Evolutionary conservation across 2,113 vertebrate species (phyloP).

Genomic region (Mesoclemmys tuberculata): DNA sequence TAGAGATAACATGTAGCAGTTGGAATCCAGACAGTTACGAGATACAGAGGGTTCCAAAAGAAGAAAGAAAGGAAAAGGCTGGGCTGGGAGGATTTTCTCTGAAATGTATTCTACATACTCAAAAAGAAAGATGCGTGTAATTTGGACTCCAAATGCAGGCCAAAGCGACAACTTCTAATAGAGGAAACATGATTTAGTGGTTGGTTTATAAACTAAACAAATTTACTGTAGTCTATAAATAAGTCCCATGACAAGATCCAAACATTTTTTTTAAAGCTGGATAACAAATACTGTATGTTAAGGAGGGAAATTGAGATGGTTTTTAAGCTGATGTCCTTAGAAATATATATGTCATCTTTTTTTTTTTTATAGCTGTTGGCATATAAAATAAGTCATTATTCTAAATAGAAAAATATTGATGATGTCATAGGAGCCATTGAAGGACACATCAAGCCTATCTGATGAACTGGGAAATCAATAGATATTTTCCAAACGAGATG

Average conservation of each 20-base stretch:
- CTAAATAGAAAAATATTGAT: conserved; percentile 87
- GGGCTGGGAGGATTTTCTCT: conserved; percentile 49
- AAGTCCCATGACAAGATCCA: conserved; percentile 77
- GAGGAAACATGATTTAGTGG: conserved; percentile 80
- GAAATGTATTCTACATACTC: conserved; percentile 77
- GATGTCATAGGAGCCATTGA: conserved; percentile 82
- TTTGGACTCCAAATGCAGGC: conserved; percentile 77
- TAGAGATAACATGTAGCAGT: conserved; percentile 51
- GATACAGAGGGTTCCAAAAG: conserved; percentile 6
- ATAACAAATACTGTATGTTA: conserved; percentile 79
- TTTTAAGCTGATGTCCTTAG: conserved; percentile 76
- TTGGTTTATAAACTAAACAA: conserved; percentile 78
- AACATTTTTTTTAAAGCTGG: conserved; percentile 73
- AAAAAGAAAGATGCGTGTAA: conserved; percentile 76
- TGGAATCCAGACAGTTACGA: conserved; percentile 26
- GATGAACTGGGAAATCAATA: conserved; percentile 84
- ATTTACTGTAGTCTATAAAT: conserved; percentile 82
- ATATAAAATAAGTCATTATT: conserved; percentile 86
- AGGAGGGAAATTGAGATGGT: conserved; percentile 73
- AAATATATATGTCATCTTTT: conserved; percentile 75
- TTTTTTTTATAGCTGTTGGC: conserved; percentile 77
- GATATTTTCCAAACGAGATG: conserved; percentile 82
- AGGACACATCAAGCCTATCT: conserved; percentile 81
- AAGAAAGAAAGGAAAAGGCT: neutral
- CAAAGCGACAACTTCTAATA: conserved; percentile 75